Evolutionary conservation across 2,888 invertebrate genomes (phyloP), one percentile per base, ranked within the genome.

Genomic region (Lissocephala sabroskyi): DNA sequence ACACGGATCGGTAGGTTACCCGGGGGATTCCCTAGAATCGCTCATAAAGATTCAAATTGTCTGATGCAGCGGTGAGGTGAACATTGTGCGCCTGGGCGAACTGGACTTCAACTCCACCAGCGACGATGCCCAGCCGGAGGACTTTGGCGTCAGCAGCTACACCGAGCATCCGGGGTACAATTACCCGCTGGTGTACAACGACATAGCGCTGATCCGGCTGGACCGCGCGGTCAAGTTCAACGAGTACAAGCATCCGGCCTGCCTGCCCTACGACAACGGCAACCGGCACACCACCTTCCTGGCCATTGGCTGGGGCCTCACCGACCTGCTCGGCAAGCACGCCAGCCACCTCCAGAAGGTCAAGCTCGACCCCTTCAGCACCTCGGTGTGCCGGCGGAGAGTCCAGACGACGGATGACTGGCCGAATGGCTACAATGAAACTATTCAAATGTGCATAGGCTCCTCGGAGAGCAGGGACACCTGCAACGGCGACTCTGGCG

Each of bases 241-340:
- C 40, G 75, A 75, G 1, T 85, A 81, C 56, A 83, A 86, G 14
- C 75, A 84, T 44, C 87, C 87, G 0, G 83, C 86, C 2, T 87
- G 87, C 52, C 65, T 87, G 37, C 86, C 83, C n/a, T 59, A 62
- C 4, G 51, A 42, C 1, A 51, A 61, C 30, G 67, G 66, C 7
- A 39, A 45, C 2, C 19, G 43, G 45, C 49, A 52, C 7, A 2
- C 47, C 2, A 33, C 58, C 53, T 84, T 83, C 1, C 81, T 85
- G 2, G 86, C 86, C 32, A 82, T 85, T 16, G 87, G 87, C 19
- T 87, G 86, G 86, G 87, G 89, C 0, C 67, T 81, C n/a, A 82
- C 79, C 3, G 67, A 70, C n/a, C 84, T 73, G 39, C 63, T 78
- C 41, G 66, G 77, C 17, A 41, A 36, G 1, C 67, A 80, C 30